Evolutionary conservation across 1,140 invertebrate genomes (phyloP).

Genomic region (Megalonaias nervosa): DNA sequence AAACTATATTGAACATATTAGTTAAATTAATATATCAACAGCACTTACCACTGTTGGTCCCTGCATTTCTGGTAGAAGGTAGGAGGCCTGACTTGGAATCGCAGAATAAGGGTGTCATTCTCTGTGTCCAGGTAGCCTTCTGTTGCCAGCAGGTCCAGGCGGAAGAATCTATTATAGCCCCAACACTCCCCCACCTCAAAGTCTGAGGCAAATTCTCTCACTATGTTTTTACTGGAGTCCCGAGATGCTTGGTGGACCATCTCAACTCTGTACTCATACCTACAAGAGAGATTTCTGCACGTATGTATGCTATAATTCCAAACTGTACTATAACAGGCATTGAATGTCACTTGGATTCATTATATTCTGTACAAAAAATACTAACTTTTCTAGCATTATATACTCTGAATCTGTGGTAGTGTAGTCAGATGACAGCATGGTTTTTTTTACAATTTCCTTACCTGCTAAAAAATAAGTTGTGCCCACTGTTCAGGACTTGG

Average conservation of each 20-base stretch:
- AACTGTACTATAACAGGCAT: too few species aligned
- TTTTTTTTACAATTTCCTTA: too few species aligned
- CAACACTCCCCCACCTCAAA: conserved; percentile 98
- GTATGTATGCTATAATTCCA: too few species aligned
- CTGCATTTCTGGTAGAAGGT: conserved; percentile 94
- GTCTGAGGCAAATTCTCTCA: conserved; percentile 90
- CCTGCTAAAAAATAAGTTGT: too few species aligned
- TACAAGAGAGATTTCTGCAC: conserved; percentile 58
- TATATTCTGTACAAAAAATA: too few species aligned
- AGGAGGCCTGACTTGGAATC: conserved; percentile 92
- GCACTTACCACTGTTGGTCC: conserved; percentile 87
- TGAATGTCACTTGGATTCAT: too few species aligned
- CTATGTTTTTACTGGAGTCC: conserved; percentile 91
- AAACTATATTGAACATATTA: not conserved
- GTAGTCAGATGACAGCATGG: too few species aligned
- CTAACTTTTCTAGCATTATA: too few species aligned
- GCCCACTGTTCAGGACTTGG: too few species aligned
- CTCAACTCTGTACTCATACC: conserved; percentile 95
- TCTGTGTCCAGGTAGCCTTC: conserved; percentile 84
- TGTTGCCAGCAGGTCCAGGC: conserved; percentile 89
- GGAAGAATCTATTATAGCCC: conserved; percentile 96
- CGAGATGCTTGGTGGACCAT: conserved; percentile 93
- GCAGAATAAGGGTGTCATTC: conserved; percentile 69
- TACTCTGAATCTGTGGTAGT: too few species aligned
- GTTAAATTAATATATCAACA: not conserved